Evolutionary conservation across 2,888 invertebrate species (phyloP).

Genomic region (Xestia rhomboidea): DNA sequence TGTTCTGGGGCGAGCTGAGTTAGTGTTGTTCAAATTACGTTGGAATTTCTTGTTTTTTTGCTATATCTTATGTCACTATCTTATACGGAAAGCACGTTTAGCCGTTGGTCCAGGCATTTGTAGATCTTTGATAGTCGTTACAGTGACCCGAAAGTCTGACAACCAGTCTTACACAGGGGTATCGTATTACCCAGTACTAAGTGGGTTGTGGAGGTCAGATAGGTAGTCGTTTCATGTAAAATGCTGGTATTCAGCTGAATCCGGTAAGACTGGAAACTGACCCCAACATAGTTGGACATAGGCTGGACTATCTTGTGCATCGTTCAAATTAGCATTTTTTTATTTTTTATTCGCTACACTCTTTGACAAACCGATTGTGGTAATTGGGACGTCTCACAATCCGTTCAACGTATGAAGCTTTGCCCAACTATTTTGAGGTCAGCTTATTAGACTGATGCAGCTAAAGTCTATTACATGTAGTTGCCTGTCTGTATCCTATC

Average conservation of each 20-base stretch:
- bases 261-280: too few species aligned
- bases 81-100: not conserved
- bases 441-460: not conserved
- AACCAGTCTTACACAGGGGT: too few species aligned
- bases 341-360: too few species aligned
- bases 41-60: not conserved
- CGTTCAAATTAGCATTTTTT: not conserved
- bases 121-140: not conserved
- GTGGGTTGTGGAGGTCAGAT: too few species aligned
- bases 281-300: too few species aligned
- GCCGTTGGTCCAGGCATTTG: not conserved
- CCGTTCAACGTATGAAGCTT: too few species aligned
- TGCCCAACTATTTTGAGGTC: too few species aligned
- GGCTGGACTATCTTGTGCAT: not conserved
- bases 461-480: not conserved
- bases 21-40: not conserved
- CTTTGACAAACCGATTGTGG: not conserved
- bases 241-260: too few species aligned
- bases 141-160: too few species aligned
- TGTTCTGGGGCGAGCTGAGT: slow-evolving; percentile 14
- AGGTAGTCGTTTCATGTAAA: too few species aligned
- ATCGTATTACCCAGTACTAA: too few species aligned
- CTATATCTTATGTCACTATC: not conserved
- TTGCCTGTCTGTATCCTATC: not conserved
- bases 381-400: too few species aligned